A percentile compares a stretch with the other conserved stretches of the same genome.
Conservation (phyloP, 2,888 invertebrate genomes). For the Philopedon plagiatum region DNA sequence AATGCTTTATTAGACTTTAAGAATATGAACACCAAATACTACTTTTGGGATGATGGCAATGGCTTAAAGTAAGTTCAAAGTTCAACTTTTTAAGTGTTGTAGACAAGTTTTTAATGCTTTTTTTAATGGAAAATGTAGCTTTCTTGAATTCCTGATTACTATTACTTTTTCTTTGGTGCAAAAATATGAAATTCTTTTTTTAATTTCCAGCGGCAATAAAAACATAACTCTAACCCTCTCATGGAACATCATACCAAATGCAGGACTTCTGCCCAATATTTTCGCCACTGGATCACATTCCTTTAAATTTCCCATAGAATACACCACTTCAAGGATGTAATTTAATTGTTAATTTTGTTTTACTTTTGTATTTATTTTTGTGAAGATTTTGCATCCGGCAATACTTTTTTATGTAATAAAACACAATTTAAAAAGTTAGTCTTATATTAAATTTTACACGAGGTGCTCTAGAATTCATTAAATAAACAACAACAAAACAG, state of each 20-base stretch:
- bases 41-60: conserved; percentile 99
- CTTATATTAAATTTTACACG: conserved; percentile 27
- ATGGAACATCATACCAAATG: conserved; percentile 99
- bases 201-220: conserved; percentile 92
- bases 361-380: conserved; percentile 12
- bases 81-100: not conserved
- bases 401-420: conserved; percentile 33
- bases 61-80: conserved; percentile 82
- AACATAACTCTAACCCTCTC: conserved; percentile 96
- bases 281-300: conserved; percentile 86
- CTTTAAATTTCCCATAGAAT: conserved; percentile 92
- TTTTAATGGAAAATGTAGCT: too few species aligned
- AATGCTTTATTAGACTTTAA: conserved; percentile 94
- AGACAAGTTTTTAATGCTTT: too few species aligned
- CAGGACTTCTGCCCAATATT: conserved; percentile 93
- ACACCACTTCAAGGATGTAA: conserved; percentile 78
- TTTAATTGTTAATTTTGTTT: conserved; percentile 7
- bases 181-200: too few species aligned
- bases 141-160: too few species aligned
- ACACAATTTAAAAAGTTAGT: conserved; percentile 29
- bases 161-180: too few species aligned
- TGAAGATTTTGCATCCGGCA: not conserved
- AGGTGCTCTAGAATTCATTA: not conserved
- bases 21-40: conserved; percentile 97
- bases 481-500: not conserved